phyloP scores from a whole-genome alignment of 2,797 vertebrate genomes.

The Scarus forsteni region DNA sequence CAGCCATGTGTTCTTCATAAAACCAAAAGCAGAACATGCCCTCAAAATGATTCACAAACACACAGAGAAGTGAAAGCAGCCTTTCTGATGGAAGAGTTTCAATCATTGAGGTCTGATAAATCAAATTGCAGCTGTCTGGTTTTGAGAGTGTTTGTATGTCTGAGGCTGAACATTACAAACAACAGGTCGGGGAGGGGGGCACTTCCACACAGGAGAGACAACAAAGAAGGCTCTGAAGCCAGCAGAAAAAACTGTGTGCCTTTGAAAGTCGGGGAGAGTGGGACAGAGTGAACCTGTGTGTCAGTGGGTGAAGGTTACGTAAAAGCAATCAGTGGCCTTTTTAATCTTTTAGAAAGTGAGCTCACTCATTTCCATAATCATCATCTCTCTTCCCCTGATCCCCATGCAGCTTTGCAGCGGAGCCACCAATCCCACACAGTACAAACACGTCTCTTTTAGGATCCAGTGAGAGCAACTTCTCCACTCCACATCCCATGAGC shows the following conservation, averaged over 20 bases:
- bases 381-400: slow-evolving; percentile 65
- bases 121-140: slow-evolving; percentile 28
- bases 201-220: slow-evolving; percentile 15
- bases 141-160: slow-evolving; percentile 13
- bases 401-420: slow-evolving; percentile 50
- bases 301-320: slow-evolving; percentile 70
- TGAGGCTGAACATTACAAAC: slow-evolving; percentile 25
- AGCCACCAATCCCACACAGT: slow-evolving; percentile 55
- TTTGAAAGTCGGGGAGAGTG: background rate
- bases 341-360: slow-evolving; percentile 79
- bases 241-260: slow-evolving; percentile 1
- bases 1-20: background rate
- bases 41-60: too few species aligned
- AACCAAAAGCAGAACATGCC: background rate
- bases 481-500: background rate
- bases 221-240: slow-evolving; percentile 4
- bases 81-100: slow-evolving; percentile 2
- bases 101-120: slow-evolving; percentile 32
- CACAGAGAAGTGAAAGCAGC: background rate
- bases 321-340: slow-evolving; percentile 83
- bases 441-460: slow-evolving; percentile 41
- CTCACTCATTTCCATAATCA: slow-evolving; percentile 82
- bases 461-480: slow-evolving; percentile 34
- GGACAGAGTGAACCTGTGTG: slow-evolving; percentile 21
- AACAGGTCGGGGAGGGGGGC: slow-evolving; percentile 20